These are phyloP conservation scores for Myopa testacea DNA, from an alignment of 2,888 invertebrate species.

Conservation along the genomic window DNA sequence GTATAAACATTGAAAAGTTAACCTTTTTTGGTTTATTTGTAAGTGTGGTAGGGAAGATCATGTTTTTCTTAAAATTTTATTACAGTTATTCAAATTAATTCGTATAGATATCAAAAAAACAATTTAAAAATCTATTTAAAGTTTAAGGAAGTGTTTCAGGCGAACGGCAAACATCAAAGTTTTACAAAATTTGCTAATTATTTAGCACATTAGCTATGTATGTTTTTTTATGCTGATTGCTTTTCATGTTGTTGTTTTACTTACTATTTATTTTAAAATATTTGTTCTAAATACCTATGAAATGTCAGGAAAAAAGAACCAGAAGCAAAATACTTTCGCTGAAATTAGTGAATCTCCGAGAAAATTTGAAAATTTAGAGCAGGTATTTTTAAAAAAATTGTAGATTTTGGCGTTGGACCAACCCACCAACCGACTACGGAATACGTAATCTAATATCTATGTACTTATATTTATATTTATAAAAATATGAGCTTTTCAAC, in stretches of 20 bases:
- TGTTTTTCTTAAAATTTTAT: too few relatives aligned
- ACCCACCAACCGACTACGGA: too few relatives aligned
- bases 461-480: neutral
- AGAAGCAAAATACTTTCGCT: neutral
- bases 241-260: neutral
- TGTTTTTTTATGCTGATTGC: too few relatives aligned
- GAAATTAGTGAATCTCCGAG: conserved; percentile 20
- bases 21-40: too few relatives aligned
- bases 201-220: neutral
- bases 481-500: too few relatives aligned
- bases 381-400: conserved; percentile 3
- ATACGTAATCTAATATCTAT: neutral
- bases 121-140: too few relatives aligned
- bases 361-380: conserved; percentile 20
- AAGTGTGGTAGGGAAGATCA: too few relatives aligned
- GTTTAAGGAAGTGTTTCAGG: too few relatives aligned
- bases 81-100: too few relatives aligned
- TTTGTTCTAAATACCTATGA: conserved; percentile 16
- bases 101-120: too few relatives aligned
- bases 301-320: conserved; percentile 20
- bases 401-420: neutral
- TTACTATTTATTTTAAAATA: conserved; percentile 1
- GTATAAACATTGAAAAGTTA: too few relatives aligned
- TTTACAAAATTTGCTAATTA: neutral
- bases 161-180: too few relatives aligned